phyloP scores from a whole-genome alignment of 2,888 invertebrate species.

The Vesta saturnalis region DNA sequence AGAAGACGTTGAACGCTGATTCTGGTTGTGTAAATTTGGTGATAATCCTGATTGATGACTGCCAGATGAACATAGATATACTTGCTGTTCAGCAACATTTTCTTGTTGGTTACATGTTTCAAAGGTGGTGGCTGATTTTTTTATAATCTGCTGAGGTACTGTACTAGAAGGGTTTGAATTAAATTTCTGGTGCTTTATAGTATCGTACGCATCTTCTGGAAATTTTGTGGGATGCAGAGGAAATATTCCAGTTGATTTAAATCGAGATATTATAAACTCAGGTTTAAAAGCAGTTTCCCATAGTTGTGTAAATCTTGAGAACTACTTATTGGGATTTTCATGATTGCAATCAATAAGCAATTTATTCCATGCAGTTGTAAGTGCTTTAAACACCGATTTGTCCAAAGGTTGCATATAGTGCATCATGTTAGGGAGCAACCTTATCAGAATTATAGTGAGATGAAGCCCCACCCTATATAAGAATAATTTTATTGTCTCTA shows the following conservation, averaged over 20 bases:
- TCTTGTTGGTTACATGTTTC: too few species aligned
- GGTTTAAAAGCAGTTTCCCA: neutral
- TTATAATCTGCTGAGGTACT: too few species aligned
- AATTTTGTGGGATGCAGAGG: neutral
- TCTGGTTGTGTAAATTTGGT: too few species aligned
- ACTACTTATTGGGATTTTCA: neutral
- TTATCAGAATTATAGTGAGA: constrained; percentile 26
- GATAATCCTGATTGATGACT: too few species aligned
- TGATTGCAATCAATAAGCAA: constrained; percentile 21
- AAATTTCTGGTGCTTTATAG: neutral
- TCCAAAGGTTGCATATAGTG: constrained; percentile 18
- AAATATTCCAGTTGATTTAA: constrained; percentile 14
- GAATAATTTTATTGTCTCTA: constrained; percentile 10
- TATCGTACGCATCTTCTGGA: neutral
- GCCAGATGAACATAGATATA: too few species aligned
- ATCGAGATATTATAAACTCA: neutral
- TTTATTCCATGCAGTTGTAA: constrained; percentile 26
- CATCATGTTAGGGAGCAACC: too few species aligned
- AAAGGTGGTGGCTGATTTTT: too few species aligned
- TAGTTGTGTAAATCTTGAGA: neutral
- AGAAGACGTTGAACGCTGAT: too few species aligned
- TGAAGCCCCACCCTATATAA: constrained; percentile 14
- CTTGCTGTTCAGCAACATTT: too few species aligned
- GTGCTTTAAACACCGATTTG: constrained; percentile 25
- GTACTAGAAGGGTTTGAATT: too few species aligned